phyloP scores from a whole-genome alignment of 2,113 vertebrate genomes.

The Rhipidura dahli region DNA sequence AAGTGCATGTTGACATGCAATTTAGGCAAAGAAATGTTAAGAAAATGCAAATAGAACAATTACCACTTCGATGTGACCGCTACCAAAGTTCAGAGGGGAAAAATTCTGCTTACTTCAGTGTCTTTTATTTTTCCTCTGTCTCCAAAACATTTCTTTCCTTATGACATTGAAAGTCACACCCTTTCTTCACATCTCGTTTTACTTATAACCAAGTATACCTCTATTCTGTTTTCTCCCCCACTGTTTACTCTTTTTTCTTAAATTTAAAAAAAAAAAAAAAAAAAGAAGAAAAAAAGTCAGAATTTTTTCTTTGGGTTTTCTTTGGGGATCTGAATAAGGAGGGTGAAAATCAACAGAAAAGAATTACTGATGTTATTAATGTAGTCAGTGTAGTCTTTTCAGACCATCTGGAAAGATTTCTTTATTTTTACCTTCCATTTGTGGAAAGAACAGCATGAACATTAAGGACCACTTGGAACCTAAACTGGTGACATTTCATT shows the following conservation, averaged over 20 bases:
- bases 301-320: not conserved
- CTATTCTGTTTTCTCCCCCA: not conserved
- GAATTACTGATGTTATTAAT: not conserved
- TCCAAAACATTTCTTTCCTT: not conserved
- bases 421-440: not conserved
- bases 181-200: not conserved
- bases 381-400: not conserved
- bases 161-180: not conserved
- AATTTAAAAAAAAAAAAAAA: not conserved
- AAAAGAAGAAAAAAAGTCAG: fast-evolving
- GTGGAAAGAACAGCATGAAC: not conserved
- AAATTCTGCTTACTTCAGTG: not conserved
- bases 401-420: not conserved
- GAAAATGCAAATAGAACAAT: not conserved
- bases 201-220: not conserved
- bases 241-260: fast-evolving
- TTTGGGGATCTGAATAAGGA: not conserved
- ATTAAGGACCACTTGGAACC: not conserved
- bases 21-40: not conserved
- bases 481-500: not conserved
- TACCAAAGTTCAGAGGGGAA: not conserved
- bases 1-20: not conserved
- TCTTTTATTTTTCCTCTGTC: not conserved
- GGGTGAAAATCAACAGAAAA: not conserved
- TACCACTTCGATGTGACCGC: not conserved